Conservation (phyloP, 2,888 invertebrate genomes). For the Labia minor region DNA sequence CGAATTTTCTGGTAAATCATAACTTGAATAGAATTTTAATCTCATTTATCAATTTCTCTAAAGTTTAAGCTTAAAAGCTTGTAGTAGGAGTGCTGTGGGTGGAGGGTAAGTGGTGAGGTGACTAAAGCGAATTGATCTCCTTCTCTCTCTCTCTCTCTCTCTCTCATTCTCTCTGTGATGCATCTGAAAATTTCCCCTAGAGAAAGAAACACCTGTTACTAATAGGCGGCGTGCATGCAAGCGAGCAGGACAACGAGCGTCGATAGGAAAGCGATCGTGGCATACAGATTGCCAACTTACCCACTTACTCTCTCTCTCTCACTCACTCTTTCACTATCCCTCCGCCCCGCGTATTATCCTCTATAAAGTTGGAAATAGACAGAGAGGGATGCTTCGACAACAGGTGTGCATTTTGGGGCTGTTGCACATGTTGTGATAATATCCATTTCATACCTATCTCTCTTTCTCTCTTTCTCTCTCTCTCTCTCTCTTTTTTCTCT, state of each 20-base stretch:
- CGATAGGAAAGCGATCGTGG: conserved; percentile 13
- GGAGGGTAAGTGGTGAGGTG: no score
- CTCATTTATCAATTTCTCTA: no score
- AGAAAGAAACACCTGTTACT: conserved; percentile 13
- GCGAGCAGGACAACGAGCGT: neutral
- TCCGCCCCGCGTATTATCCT: conserved; percentile 4
- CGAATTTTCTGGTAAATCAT: no score
- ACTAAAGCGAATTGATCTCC: no score
- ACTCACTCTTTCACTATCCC: neutral
- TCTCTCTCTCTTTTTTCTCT: no score
- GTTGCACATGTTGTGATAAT: conserved; percentile 13
- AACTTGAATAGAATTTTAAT: no score
- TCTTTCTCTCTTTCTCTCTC: no score
- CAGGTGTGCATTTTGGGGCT: conserved; percentile 13
- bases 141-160: no score
- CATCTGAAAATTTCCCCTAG: conserved; percentile 5
- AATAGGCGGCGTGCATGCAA: conserved; percentile 8
- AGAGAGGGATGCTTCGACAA: conserved; percentile 5
- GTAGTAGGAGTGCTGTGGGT: no score
- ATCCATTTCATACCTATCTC: conserved; percentile 1
- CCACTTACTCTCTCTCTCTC: neutral
- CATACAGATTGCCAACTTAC: conserved; percentile 13
- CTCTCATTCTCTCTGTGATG: neutral
- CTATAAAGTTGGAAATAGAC: conserved; percentile 13
- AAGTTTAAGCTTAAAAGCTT: no score